Conservation (phyloP, 2,797 vertebrate genomes). For the Falco concolor region DNA sequence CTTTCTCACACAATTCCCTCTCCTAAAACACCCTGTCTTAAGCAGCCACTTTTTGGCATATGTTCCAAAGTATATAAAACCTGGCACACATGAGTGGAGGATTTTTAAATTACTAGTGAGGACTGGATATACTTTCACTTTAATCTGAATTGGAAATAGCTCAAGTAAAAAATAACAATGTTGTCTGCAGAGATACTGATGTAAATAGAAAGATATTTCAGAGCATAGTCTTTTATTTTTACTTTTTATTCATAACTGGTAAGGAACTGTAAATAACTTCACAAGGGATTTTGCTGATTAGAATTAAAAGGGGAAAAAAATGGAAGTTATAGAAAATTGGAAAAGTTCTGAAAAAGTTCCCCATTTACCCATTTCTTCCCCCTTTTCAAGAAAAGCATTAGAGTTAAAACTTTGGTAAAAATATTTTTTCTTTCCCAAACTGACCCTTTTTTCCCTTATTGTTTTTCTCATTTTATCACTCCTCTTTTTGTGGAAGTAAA, state of each 20-base stretch:
- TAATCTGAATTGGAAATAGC: constrained; percentile 57
- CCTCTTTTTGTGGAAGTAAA: not conserved
- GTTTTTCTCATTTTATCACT: not conserved
- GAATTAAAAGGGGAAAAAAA: not conserved
- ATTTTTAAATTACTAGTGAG: constrained; percentile 54
- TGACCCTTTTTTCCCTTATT: fast-evolving
- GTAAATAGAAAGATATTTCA: constrained; percentile 36
- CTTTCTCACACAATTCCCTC: not conserved
- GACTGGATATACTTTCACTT: constrained; percentile 33
- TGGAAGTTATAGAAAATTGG: not conserved
- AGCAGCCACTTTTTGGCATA: not conserved
- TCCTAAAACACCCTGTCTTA: constrained; percentile 2
- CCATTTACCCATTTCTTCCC: not conserved
- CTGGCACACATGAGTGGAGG: not conserved
- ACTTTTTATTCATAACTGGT: constrained; percentile 27
- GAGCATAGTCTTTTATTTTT: not conserved
- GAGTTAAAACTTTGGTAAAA: not conserved
- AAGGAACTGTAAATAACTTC: constrained; percentile 43
- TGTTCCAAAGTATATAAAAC: constrained; percentile 5
- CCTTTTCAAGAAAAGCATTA: not conserved
- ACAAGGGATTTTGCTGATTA: not conserved
- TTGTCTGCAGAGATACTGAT: constrained; percentile 24
- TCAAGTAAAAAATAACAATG: constrained; percentile 41
- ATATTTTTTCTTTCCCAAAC: not conserved
- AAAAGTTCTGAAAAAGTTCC: not conserved